phyloP scores from a whole-genome alignment of 1,140 invertebrate species.

The Rhizoglyphus robini region DNA sequence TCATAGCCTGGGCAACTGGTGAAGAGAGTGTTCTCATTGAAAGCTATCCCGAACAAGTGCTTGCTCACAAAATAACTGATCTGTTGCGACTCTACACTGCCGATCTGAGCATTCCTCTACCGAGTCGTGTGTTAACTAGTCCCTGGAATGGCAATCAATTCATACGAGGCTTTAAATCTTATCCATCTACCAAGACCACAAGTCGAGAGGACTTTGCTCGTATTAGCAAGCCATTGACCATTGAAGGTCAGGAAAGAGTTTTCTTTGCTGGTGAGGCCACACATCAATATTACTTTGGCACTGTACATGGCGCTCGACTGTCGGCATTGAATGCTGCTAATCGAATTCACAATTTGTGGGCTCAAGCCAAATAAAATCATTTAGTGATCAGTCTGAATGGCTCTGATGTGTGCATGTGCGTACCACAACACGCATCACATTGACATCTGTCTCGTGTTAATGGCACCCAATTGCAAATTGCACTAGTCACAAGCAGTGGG shows the following conservation, averaged over 20 bases:
- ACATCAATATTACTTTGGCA: slow-evolving; percentile 53
- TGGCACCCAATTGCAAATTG: no score
- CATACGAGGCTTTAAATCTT: slow-evolving; percentile 10
- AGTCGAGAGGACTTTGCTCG: not conserved
- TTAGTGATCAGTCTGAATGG: no score
- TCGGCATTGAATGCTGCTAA: slow-evolving; percentile 37
- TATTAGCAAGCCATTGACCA: not conserved
- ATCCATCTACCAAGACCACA: slow-evolving; percentile 11
- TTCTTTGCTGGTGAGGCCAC: slow-evolving; percentile 82
- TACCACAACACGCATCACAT: no score
- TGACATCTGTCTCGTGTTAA: no score
- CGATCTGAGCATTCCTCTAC: slow-evolving; percentile 42
- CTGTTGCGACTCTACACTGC: not conserved
- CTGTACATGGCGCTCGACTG: slow-evolving; percentile 48
- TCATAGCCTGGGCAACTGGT: slow-evolving; percentile 59
- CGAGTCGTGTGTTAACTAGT: slow-evolving; percentile 6
- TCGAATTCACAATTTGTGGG: not conserved
- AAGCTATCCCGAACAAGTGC: slow-evolving; percentile 47
- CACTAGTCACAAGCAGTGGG: no score
- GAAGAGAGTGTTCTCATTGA: slow-evolving; percentile 63
- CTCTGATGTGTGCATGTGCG: no score
- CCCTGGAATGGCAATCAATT: slow-evolving; percentile 13
- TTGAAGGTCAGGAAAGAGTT: not conserved
- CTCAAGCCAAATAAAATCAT: no score
- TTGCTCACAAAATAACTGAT: not conserved